Evolutionary conservation across 1,140 invertebrate genomes (phyloP), one percentile per base, ranked within the genome.

Genomic region (Cotesia typhae): DNA sequence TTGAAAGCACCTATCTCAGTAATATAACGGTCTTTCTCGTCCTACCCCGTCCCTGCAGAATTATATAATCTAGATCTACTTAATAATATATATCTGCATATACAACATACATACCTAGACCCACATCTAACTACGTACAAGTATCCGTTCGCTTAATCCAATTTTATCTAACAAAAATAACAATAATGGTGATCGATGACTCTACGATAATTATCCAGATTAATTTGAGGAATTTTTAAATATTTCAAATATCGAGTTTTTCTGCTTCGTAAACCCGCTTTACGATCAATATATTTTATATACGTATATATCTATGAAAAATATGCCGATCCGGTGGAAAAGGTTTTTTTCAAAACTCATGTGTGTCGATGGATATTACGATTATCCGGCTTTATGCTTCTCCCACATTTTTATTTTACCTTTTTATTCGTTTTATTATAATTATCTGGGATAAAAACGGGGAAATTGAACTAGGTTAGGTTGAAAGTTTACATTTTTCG

Each of bases 361-460:
- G 70, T 65, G 70, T 72, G 70, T 72, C 70, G 70, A 72, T 72
- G 64, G 63, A 72, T 67, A 72, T 72, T 72, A 60, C 64, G 70
- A 72, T 72, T 67, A 72, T 72, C 70, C 64, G 53, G 69, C 70
- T 64, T 63, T 63, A 47, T 51, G 53, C 70, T 55, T 35, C 55
- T 60, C 37, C 61, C 53, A 72, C 35, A 66, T 55, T 14, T 59
- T 35, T 52, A 67, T 59, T 47, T 65, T 6, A 12, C 20, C 52
- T 63, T 63, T 35, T 20, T 20, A 7, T 51, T 53, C 57, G 38
- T 70, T 70, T 38, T 61, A 57, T 38, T 61, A 47, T 63, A 61
- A 61, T 70, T 70, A 70, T 67, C 66, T 51, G 47, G n/a, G 20
- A 41, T 20, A 28, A 37, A 67, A 51, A 17, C 14, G 20, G 6